phyloP scores from a whole-genome alignment of 2,888 invertebrate species.

The Melanotus villosus region DNA sequence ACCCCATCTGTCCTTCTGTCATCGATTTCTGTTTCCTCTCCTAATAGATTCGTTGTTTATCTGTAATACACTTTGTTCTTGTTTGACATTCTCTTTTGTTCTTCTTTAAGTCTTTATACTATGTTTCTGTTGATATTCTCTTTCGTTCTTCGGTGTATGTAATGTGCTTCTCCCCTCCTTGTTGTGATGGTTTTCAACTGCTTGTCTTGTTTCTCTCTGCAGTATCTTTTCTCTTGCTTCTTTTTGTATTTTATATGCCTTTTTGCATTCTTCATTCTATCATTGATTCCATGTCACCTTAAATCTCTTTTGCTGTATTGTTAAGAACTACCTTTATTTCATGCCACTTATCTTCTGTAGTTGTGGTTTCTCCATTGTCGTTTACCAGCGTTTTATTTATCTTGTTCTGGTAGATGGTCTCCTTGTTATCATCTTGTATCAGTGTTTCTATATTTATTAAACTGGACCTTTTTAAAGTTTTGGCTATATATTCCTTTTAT shows the following conservation, averaged over 20 bases:
- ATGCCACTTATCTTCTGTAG: not conserved
- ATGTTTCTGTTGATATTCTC: no score
- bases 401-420: not conserved
- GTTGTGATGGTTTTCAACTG: not conserved
- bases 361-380: not conserved
- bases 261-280: not conserved
- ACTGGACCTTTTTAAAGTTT: not conserved
- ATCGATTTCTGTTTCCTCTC: no score
- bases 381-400: not conserved
- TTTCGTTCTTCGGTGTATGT: no score
- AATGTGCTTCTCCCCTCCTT: no score
- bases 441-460: slow-evolving; percentile 5
- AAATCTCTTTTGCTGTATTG: not conserved
- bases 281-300: not conserved
- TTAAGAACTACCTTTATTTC: not conserved
- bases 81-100: no score
- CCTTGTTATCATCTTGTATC: slow-evolving; percentile 2
- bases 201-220: no score
- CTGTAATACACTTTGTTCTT: no score
- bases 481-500: not conserved
- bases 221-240: no score
- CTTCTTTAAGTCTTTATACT: no score
- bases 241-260: not conserved
- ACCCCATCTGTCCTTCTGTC: no score
- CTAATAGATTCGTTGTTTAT: no score